A percentile compares a stretch with the other conserved stretches of the same genome.
phyloP scores from a whole-genome alignment of 1,140 invertebrate species.

The Fopius arisanus region DNA sequence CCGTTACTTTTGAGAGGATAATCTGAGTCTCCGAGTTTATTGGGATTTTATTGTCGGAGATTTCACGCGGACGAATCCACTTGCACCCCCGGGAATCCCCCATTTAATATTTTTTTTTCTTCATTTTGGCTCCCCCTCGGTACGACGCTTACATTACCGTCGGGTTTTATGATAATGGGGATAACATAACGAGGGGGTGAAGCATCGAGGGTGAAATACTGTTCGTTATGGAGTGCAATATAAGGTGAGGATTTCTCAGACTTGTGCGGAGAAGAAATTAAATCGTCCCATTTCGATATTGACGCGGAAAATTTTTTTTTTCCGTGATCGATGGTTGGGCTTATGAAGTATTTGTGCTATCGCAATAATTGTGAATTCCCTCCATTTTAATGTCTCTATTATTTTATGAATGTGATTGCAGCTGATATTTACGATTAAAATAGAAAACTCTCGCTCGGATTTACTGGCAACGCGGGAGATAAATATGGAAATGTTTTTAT shows the following conservation, averaged over 20 bases:
- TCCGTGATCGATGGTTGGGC: too few species aligned
- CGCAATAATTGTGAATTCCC: too few species aligned
- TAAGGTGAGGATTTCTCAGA: background rate
- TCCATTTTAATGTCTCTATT: too few species aligned
- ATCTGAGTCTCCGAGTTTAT: conserved; percentile 3
- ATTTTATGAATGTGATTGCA: too few species aligned
- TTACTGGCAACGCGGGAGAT: background rate
- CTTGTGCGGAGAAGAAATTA: background rate
- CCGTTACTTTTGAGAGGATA: background rate
- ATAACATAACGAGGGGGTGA: conserved; percentile 10
- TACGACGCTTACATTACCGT: background rate
- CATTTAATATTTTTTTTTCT: background rate
- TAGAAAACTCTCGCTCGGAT: background rate
- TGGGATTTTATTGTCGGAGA: background rate
- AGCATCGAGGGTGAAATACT: background rate
- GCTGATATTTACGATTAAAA: too few species aligned
- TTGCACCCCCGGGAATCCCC: background rate
- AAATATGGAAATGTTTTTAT: background rate
- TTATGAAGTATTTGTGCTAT: too few species aligned
- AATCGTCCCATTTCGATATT: too few species aligned
- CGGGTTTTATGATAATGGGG: conserved; percentile 13
- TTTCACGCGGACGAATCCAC: conserved; percentile 6
- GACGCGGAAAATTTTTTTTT: too few species aligned
- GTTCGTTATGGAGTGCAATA: conserved; percentile 4
- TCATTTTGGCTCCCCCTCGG: background rate